phyloP scores from a whole-genome alignment of 2,113 vertebrate species.

The Alectura lathami region DNA sequence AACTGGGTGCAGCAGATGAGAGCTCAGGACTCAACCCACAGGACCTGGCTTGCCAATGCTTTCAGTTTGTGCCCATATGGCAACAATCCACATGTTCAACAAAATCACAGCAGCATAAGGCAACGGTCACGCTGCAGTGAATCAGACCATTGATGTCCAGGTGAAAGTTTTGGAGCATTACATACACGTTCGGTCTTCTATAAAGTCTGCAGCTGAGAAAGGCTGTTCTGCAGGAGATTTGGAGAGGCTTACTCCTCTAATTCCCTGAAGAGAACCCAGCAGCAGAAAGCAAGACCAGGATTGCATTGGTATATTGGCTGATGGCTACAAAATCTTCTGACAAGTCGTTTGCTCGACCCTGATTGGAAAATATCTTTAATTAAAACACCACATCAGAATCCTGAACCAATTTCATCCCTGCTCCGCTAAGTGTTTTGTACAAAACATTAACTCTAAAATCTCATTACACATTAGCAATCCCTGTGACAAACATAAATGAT shows the following conservation, averaged over 20 bases:
- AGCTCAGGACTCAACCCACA: background rate
- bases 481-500: slow-evolving; percentile 76
- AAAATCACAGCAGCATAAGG: background rate
- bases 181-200: fast-evolving
- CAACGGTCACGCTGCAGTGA: fast-evolving
- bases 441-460: slow-evolving; percentile 80
- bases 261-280: slow-evolving; percentile 13
- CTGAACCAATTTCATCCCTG: slow-evolving; percentile 71
- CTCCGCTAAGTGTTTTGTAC: slow-evolving; percentile 75
- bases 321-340: slow-evolving; percentile 57
- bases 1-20: background rate
- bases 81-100: background rate
- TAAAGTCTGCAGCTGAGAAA: background rate
- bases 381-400: slow-evolving; percentile 76
- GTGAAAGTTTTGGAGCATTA: background rate
- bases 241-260: background rate
- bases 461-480: slow-evolving; percentile 74
- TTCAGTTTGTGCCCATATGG: background rate
- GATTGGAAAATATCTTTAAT: slow-evolving; percentile 80
- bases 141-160: background rate
- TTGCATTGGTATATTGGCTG: slow-evolving; percentile 5
- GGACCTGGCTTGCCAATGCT: background rate
- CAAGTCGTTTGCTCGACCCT: slow-evolving; percentile 56
- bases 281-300: slow-evolving; percentile 50
- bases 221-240: background rate